Evolutionary conservation across 2,113 vertebrate genomes (phyloP), one percentile per base, ranked within the genome.

Genomic region (Papio anubis): DNA sequence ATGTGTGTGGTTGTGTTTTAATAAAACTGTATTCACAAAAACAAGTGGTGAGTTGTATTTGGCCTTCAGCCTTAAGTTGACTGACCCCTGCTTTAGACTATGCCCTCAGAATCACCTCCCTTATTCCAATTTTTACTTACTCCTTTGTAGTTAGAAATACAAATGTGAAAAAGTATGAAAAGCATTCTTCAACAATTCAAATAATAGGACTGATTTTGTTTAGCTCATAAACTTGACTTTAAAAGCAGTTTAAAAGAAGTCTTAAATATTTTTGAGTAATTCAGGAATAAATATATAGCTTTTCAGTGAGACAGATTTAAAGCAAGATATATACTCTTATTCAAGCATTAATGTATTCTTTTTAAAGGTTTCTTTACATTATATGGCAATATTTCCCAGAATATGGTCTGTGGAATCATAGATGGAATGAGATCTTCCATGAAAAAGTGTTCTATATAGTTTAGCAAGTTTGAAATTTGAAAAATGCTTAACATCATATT

Each of bases 201-300:
- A 38, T 84, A 64, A 70, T 80, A 81, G 20, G 64, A 80, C 13
- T 64, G 18, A 68, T 20, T 87, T 78, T 45, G 57, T 21, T 43
- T 72, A 61, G n/a, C 43, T 94, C 23, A 35, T 78, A 76, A 38
- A 70, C 38, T 76, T 96, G 12, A 88, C 32, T 17, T 93, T 91
- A 78, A 92, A 94, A 68, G 35, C 4, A 90, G 11, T 93, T 90
- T 17, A 45, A 83, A 93, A 75, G 25, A 72, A 75, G 2, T 78
- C 52, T 80, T 89, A 84, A 94, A 52, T 84, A 81, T 93, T 86
- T 57, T 92, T 91, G 7, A 93, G 13, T 91, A 59, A 84, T 91
- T 73, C 9, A 84, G 38, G 8, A 72, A 32, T 64, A 82, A 95
- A 35, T 72, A 45, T 11, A 45, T 72, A 40, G 2, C 45, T 84